These are phyloP conservation scores for Catharus ustulatus DNA, from an alignment of 2,797 vertebrate species.

Conservation along the genomic window DNA sequence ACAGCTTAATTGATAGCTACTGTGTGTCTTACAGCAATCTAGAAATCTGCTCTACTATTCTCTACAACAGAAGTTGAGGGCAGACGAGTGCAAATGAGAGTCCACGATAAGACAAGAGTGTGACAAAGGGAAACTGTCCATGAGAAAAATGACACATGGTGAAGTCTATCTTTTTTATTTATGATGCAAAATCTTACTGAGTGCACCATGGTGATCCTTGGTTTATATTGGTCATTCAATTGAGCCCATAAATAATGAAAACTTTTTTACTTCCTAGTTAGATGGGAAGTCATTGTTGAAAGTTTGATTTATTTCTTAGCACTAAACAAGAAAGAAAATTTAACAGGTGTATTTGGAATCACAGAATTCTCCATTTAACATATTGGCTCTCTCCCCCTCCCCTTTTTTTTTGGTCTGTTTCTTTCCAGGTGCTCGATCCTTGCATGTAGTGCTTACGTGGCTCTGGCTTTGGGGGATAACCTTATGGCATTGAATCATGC, in stretches of 20 bases:
- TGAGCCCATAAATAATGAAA: not conserved
- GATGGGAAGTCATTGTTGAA: not conserved
- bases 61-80: not conserved
- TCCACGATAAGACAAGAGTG: not conserved
- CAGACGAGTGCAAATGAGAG: not conserved
- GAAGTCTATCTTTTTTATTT: not conserved
- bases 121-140: not conserved
- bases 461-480: slow-evolving; percentile 94
- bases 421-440: slow-evolving; percentile 91
- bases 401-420: not conserved
- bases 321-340: not conserved
- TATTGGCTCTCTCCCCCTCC: not conserved
- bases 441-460: slow-evolving; percentile 93
- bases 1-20: not conserved
- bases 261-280: not conserved
- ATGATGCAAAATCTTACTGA: not conserved
- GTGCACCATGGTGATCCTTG: not conserved
- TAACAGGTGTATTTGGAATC: not conserved
- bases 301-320: not conserved
- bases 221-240: not conserved
- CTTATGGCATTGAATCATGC: slow-evolving; percentile 95
- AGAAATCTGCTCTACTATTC: not conserved
- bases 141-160: not conserved
- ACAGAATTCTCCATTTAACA: not conserved
- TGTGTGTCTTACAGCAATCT: not conserved